phyloP scores from a whole-genome alignment of 2,888 invertebrate genomes.

The Macrophya alboannulata region DNA sequence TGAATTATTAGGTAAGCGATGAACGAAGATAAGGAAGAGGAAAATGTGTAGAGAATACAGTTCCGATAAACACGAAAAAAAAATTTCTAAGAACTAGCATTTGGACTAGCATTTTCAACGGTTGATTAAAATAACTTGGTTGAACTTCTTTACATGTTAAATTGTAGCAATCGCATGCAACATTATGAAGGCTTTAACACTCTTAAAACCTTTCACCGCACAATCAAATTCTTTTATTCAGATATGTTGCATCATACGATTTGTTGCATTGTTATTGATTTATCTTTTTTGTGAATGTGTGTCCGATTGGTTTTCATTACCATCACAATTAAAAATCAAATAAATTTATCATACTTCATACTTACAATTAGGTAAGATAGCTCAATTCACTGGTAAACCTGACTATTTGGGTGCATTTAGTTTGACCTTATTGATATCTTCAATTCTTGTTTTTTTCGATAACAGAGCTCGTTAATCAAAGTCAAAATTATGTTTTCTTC shows the following conservation, averaged over 20 bases:
- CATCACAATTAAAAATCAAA: background rate
- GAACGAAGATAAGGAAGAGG: too few relatives aligned
- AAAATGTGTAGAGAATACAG: too few relatives aligned
- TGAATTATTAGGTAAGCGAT: too few relatives aligned
- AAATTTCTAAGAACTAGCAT: too few relatives aligned
- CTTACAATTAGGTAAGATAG: conserved; percentile 17
- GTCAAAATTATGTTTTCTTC: conserved; percentile 15
- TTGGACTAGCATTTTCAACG: too few relatives aligned
- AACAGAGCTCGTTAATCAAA: conserved; percentile 5
- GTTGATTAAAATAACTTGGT: too few relatives aligned
- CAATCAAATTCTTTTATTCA: background rate
- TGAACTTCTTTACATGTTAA: too few relatives aligned
- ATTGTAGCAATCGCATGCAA: background rate
- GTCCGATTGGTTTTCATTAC: background rate
- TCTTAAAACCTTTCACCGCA: background rate
- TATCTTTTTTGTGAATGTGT: background rate
- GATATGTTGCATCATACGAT: background rate
- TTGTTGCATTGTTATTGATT: background rate
- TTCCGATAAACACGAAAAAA: too few relatives aligned
- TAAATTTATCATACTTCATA: background rate
- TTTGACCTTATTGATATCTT: conserved; percentile 5
- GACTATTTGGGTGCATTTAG: background rate
- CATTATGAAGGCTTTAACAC: background rate
- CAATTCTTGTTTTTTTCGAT: background rate
- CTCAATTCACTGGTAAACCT: background rate